phyloP scores from a whole-genome alignment of 2,113 vertebrate genomes.

The Entomyzon cyanotis region DNA sequence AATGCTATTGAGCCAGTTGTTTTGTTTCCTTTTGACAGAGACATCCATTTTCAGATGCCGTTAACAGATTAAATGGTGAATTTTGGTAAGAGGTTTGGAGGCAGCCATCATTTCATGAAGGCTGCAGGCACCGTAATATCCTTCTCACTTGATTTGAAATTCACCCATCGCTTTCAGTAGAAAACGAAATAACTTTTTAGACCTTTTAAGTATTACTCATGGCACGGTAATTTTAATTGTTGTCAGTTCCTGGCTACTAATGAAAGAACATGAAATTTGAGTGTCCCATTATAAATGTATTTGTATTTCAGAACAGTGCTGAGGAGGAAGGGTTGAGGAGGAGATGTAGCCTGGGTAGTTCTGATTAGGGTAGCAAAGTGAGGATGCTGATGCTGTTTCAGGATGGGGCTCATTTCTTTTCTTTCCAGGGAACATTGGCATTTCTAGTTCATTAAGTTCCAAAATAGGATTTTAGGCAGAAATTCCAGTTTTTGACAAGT shows the following conservation, averaged over 20 bases:
- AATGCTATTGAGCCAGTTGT: background rate
- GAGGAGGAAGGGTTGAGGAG: background rate
- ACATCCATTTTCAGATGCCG: background rate
- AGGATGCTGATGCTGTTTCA: background rate
- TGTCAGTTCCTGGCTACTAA: background rate
- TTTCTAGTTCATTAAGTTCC: background rate
- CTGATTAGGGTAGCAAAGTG: background rate
- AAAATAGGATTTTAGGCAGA: background rate
- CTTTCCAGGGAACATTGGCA: background rate
- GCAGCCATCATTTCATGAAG: background rate
- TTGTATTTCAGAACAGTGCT: background rate
- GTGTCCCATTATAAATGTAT: background rate
- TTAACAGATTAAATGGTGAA: background rate
- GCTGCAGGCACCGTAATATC: background rate
- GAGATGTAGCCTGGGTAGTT: background rate
- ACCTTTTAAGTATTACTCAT: background rate
- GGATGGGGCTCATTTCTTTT: background rate
- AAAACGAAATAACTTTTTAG: background rate
- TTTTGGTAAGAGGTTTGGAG: conserved; percentile 5
- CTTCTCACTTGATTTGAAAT: background rate
- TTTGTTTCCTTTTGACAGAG: background rate
- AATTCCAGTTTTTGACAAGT: background rate
- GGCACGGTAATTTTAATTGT: background rate
- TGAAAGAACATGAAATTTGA: background rate
- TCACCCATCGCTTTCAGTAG: background rate